Conservation (phyloP, 2,797 vertebrate species). For the Smutsia gigantea region DNA sequence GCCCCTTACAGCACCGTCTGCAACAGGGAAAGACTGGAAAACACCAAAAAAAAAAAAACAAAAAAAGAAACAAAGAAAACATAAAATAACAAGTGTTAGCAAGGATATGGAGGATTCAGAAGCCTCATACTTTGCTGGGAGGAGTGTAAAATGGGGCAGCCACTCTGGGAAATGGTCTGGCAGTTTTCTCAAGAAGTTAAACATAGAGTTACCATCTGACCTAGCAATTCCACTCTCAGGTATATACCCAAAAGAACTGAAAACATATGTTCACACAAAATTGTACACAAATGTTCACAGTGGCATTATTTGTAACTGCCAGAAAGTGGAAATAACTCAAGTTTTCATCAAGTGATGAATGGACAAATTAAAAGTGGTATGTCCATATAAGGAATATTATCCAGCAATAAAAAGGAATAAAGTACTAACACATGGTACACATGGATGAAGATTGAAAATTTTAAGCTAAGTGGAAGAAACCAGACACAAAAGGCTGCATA, state of each 20-base stretch:
- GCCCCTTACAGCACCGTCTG: neutral
- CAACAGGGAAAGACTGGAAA: neutral
- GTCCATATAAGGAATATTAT: neutral
- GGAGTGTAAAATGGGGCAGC: neutral
- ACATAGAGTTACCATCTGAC: neutral
- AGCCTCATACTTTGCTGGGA: neutral
- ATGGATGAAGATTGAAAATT: neutral
- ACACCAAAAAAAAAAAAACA: too few relatives aligned
- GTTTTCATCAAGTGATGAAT: neutral
- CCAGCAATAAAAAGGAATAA: neutral
- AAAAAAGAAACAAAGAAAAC: neutral
- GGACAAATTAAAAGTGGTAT: neutral
- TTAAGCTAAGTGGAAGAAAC: neutral
- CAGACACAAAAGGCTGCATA: neutral
- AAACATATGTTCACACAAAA: slow-evolving; percentile 9
- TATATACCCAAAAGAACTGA: neutral
- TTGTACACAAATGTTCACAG: neutral
- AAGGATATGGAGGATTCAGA: neutral
- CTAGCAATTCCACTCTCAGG: neutral
- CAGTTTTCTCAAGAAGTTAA: slow-evolving; percentile 32
- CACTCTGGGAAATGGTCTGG: neutral
- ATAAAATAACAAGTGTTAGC: neutral
- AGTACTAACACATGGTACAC: neutral
- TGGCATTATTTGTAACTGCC: neutral
- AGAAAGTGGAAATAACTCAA: neutral